Evolutionary conservation across 2,888 invertebrate species (phyloP), one percentile per base, ranked within the genome.

Genomic region (Drosophila tripunctata): DNA sequence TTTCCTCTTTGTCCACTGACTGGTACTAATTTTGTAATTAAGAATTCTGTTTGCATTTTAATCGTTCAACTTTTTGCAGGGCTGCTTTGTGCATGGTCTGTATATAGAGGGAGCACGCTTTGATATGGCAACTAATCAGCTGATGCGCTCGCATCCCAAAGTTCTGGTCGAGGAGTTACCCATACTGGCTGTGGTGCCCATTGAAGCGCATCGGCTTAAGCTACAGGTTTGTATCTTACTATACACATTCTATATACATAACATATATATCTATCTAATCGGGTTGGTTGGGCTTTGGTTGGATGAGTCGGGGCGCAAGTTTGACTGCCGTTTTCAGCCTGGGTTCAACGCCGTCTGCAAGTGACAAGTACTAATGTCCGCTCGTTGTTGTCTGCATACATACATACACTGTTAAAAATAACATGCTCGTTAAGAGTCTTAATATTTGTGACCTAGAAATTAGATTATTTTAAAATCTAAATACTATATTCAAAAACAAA

Each of bases 71-170:
- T 73, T 75, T 73, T 73, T 70, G 52, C 80, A 96, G 96, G 96
- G 96, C 7, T 96, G 96, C 89, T 95, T 95, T 88, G 93, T 96
- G 4, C 93, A 94, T 64, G 97, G 96, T 0, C 91, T 98, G 38
- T 97, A 95, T 91, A 91, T 98, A 81, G 98, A 98, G 92, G 98
- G 98, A 0, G 96, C 96, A 0, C 94, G 95, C 40, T 98, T 98
- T 97, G 95, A 96, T 89, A 70, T 93, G 15, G 92, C 94, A 57
- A 93, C 93, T 4, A 93, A 94, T 55, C 95, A 96, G 88, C 92
- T 98, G 71, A 93, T 92, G 63, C 93, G 93, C 75, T 97, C 97
- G 22, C 92, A 93, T 77, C 97, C 97, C 4, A 98, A 97, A 92
- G 93, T 97, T 62, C 92, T 98, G 51, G 94, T 97, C 65, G 97